Conservation (phyloP, 2,888 invertebrate species). For the Holacanthella duospinosa region DNA sequence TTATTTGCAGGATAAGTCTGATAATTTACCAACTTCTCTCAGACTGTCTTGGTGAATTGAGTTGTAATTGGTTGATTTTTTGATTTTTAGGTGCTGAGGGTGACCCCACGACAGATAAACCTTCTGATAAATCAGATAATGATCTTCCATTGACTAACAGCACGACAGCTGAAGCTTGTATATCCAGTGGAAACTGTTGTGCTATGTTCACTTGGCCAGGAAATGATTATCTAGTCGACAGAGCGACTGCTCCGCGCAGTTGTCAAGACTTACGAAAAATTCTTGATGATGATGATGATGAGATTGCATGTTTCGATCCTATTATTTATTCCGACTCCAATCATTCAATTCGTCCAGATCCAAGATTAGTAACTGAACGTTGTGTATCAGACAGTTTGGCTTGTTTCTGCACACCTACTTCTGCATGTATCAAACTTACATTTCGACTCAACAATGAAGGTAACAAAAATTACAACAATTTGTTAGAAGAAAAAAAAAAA, state of each 20-base stretch:
- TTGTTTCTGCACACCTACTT: not conserved
- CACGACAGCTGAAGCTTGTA: not conserved
- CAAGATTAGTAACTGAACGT: not conserved
- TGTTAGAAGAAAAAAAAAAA: not conserved
- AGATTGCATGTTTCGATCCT: constrained; percentile 11
- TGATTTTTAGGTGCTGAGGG: not conserved
- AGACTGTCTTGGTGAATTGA: too few relatives aligned
- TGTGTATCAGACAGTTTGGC: not conserved
- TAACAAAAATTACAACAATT: not conserved
- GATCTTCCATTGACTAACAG: not conserved
- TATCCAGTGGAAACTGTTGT: constrained; percentile 3
- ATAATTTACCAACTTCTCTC: too few relatives aligned
- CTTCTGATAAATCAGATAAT: not conserved
- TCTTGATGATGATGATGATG: not conserved
- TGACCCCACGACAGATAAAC: not conserved
- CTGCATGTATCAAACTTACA: not conserved
- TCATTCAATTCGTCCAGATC: not conserved
- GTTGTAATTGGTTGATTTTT: too few relatives aligned
- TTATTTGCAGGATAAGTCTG: too few relatives aligned
- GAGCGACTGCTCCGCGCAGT: not conserved
- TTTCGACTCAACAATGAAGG: not conserved
- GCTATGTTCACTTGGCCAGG: constrained; percentile 14
- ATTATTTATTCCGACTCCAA: constrained; percentile 6
- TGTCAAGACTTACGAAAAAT: not conserved
- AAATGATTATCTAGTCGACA: not conserved